Conservation (phyloP, 2,797 vertebrate species). For the Syndactyla subalaris region DNA sequence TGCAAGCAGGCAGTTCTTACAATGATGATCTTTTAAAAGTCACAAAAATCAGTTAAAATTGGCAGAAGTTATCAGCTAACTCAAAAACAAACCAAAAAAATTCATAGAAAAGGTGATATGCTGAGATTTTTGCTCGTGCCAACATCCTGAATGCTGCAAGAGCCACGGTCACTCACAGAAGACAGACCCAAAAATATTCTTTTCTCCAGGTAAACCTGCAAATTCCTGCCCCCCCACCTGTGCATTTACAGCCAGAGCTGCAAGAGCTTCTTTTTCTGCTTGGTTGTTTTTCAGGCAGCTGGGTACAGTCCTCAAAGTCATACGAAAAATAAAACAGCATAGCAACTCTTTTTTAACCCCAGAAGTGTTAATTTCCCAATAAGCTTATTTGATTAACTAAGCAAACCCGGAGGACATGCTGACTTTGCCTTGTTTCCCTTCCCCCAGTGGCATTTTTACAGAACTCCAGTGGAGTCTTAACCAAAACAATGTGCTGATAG, state of each 20-base stretch:
- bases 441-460: slow-evolving; percentile 24
- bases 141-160: neutral
- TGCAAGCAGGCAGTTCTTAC: neutral
- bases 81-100: neutral
- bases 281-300: neutral
- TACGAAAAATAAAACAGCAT: neutral
- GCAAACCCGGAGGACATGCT: neutral
- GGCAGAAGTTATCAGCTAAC: neutral
- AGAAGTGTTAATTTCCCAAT: neutral
- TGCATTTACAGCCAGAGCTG: neutral
- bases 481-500: slow-evolving; percentile 62
- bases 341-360: neutral
- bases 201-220: neutral
- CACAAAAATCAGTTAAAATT: neutral
- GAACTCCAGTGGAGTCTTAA: slow-evolving; percentile 25
- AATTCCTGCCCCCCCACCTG: neutral
- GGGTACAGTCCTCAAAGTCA: neutral
- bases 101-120: neutral
- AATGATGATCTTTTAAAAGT: neutral
- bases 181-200: neutral
- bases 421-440: neutral
- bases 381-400: neutral
- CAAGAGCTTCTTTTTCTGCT: neutral
- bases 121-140: neutral
- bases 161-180: neutral